These are phyloP conservation scores for Eubucco bourcierii DNA, from an alignment of 2,113 vertebrate species.

Conservation along the genomic window DNA sequence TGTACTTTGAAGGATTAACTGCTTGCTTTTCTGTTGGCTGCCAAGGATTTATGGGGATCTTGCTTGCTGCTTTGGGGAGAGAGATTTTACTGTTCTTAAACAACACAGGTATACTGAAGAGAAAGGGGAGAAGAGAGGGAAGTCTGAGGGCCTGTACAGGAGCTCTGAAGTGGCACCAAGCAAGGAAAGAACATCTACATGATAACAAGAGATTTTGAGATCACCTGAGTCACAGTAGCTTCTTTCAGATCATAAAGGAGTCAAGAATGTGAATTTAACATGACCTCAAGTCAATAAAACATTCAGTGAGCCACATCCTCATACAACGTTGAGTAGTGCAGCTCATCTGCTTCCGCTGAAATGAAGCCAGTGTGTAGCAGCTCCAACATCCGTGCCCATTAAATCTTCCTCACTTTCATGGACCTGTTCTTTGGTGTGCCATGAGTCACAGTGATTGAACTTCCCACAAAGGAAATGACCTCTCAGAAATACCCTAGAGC, in stretches of 20 bases:
- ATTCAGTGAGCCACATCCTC: background rate
- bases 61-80: background rate
- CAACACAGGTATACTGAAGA: background rate
- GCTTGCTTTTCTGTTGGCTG: background rate
- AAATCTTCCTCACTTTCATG: background rate
- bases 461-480: slow-evolving; percentile 35
- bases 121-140: background rate
- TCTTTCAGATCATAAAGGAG: background rate
- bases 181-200: background rate
- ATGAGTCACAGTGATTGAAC: slow-evolving; percentile 36
- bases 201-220: background rate
- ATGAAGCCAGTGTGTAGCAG: background rate
- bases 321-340: background rate
- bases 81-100: background rate
- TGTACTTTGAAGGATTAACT: background rate
- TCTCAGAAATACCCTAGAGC: background rate
- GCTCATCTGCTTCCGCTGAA: background rate
- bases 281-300: background rate
- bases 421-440: background rate
- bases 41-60: background rate
- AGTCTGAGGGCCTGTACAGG: background rate
- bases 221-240: background rate
- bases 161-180: background rate
- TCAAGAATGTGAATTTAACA: background rate
- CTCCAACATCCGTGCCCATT: background rate